Evolutionary conservation across 2,113 vertebrate species (phyloP).

Genomic region (Epinephelus fuscoguttatus): DNA sequence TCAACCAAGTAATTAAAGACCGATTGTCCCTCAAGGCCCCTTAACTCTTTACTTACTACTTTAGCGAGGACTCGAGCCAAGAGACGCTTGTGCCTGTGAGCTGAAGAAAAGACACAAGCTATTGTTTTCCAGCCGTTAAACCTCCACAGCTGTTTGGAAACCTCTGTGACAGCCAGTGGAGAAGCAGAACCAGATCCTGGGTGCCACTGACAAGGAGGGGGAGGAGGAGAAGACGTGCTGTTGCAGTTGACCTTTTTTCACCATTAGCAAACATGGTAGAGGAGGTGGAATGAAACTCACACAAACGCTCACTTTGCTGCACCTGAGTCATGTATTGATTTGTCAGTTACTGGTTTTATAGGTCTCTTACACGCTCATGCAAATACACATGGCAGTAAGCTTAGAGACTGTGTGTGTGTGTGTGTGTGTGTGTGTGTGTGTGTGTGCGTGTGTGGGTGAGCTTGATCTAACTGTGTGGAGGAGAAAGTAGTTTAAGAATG

Average conservation of each 20-base stretch:
- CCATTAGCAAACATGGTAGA: conserved; percentile 6
- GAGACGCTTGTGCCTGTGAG: conserved; percentile 41
- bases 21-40: conserved; percentile 42
- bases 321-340: background rate
- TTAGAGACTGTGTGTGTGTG: background rate
- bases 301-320: background rate
- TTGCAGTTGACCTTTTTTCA: conserved; percentile 47
- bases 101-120: conserved; percentile 55
- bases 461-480: conserved; percentile 1
- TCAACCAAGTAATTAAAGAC: conserved; percentile 56
- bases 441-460: too few relatives aligned
- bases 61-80: conserved; percentile 33
- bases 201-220: conserved; percentile 48
- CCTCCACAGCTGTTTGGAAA: conserved; percentile 74
- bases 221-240: conserved; percentile 29
- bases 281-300: conserved; percentile 2
- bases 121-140: conserved; percentile 74
- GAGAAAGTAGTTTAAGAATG: conserved; percentile 15
- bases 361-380: background rate
- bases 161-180: conserved; percentile 64
- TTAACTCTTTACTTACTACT: conserved; percentile 39
- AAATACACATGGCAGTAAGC: conserved; percentile 1
- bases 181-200: conserved; percentile 68
- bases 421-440: too few relatives aligned
- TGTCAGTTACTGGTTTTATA: background rate